These are phyloP conservation scores for Muscidifurax raptorellus DNA, from an alignment of 1,140 invertebrate species.

Conservation along the genomic window DNA sequence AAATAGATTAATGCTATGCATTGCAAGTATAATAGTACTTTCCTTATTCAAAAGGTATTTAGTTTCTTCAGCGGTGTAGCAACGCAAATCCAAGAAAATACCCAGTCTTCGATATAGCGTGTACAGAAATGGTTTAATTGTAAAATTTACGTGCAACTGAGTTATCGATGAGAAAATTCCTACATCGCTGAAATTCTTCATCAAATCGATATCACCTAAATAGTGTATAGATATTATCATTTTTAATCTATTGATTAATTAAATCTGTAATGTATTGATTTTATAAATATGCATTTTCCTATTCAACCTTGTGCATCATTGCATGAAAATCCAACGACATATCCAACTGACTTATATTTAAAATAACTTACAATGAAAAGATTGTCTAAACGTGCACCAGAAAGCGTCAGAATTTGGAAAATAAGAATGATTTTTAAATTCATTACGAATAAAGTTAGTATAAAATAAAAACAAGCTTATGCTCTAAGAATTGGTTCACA, in stretches of 20 bases:
- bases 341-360: conserved; percentile 55
- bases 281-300: neutral
- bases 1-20: neutral
- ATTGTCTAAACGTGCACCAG: conserved; percentile 12
- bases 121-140: conserved; percentile 52
- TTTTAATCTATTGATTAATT: neutral
- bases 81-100: conserved; percentile 59
- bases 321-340: conserved; percentile 63
- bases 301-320: conserved; percentile 55
- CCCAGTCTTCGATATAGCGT: conserved; percentile 54
- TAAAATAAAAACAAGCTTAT: neutral
- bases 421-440: conserved; percentile 30
- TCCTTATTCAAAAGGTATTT: conserved; percentile 57
- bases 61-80: conserved; percentile 50
- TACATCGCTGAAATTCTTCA: conserved; percentile 55
- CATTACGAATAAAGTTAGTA: neutral
- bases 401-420: conserved; percentile 1
- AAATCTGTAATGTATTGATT: neutral
- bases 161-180: conserved; percentile 57
- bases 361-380: conserved; percentile 61
- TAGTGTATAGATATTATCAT: neutral
- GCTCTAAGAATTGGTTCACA: neutral
- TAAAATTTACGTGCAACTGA: conserved; percentile 47
- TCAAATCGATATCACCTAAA: conserved; percentile 57
- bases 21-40: neutral